Evolutionary conservation across 2,113 vertebrate genomes (phyloP).

Genomic region (Bubo scandiacus): DNA sequence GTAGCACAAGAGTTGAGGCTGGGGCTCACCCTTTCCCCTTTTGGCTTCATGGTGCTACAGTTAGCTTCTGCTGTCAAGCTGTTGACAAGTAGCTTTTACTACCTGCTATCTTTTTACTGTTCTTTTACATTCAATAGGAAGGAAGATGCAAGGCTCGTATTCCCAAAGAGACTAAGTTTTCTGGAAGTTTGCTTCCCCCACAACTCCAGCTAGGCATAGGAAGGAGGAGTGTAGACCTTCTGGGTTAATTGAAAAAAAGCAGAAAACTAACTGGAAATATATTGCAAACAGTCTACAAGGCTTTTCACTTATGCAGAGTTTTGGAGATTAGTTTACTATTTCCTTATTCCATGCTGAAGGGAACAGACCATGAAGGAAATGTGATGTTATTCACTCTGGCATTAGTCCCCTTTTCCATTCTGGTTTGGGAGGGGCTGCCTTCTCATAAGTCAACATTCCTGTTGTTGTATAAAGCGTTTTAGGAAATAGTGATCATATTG

Average conservation of each 20-base stretch:
- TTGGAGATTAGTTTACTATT: neutral
- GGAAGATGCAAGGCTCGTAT: neutral
- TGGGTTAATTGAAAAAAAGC: neutral
- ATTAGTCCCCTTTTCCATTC: constrained; percentile 20
- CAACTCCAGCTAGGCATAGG: neutral
- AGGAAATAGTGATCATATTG: neutral
- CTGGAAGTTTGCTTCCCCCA: neutral
- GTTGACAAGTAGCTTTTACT: neutral
- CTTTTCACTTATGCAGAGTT: neutral
- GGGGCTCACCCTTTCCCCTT: constrained; percentile 13
- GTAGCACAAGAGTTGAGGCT: neutral
- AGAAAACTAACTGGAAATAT: neutral
- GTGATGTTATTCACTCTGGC: neutral
- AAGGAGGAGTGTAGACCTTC: neutral
- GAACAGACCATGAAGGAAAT: neutral
- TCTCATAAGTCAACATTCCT: neutral
- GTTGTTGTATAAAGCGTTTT: neutral
- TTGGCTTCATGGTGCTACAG: neutral
- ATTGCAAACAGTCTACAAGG: neutral
- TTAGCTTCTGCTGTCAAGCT: neutral
- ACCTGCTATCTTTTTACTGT: neutral
- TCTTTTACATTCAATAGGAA: neutral
- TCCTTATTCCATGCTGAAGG: neutral
- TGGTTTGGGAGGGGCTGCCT: neutral
- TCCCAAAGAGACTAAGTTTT: neutral